These are phyloP conservation scores for Prochilodus magdalenae DNA, from an alignment of 2,113 vertebrate genomes.

Conservation along the genomic window DNA sequence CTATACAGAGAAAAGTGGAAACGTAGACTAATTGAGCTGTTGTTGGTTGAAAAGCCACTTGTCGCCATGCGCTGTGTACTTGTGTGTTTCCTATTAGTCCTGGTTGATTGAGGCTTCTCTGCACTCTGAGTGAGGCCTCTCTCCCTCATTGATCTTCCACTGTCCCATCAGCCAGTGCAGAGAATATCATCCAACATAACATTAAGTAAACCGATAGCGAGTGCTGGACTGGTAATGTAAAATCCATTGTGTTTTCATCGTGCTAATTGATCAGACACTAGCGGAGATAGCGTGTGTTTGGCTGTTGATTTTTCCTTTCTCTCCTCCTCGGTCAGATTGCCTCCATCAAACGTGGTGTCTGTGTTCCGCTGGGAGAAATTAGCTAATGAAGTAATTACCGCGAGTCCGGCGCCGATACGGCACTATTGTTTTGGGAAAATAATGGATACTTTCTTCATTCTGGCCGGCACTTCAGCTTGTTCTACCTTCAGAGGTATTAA, in stretches of 20 bases:
- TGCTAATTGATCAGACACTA: constrained; percentile 64
- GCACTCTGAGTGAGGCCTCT: constrained; percentile 8
- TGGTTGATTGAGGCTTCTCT: constrained; percentile 52
- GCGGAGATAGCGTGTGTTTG: constrained; percentile 50
- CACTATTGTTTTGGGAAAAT: constrained; percentile 56
- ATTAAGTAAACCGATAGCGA: constrained; percentile 61
- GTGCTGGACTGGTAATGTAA: constrained; percentile 53
- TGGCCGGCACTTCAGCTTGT: constrained; percentile 43
- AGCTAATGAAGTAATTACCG: constrained; percentile 62
- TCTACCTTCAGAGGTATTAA: constrained; percentile 48
- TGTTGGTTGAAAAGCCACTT: not conserved
- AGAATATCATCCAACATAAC: constrained; percentile 59
- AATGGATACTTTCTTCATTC: constrained; percentile 56
- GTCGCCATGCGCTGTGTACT: not conserved
- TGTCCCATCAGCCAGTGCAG: constrained; percentile 53
- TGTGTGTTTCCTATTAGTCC: constrained; percentile 51
- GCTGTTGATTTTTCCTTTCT: constrained; percentile 54
- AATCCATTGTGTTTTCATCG: constrained; percentile 66
- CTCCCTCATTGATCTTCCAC: constrained; percentile 51
- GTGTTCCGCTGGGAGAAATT: constrained; percentile 56
- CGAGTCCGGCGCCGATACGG: constrained; percentile 48
- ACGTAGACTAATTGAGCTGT: not conserved
- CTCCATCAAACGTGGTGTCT: constrained; percentile 51
- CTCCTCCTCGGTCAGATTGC: constrained; percentile 28
- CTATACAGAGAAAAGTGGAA: too few relatives aligned